Percentiles rank a stretch among this genome's conserved stretches.
phyloP scores from a whole-genome alignment of 2,113 vertebrate genomes.

The Rallus limicola region DNA sequence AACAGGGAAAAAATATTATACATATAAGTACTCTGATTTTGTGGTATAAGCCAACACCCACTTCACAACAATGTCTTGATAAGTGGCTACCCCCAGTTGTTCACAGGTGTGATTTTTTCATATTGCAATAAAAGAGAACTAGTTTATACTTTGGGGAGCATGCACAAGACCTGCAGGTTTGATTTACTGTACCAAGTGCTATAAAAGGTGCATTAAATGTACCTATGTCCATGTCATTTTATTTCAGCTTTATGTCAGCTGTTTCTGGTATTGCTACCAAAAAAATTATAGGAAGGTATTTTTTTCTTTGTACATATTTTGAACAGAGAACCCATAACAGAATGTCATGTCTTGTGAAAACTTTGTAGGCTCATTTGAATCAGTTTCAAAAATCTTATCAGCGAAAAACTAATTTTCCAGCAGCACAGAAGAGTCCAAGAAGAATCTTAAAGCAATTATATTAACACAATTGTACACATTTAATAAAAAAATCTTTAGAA shows the following conservation, averaged over 20 bases:
- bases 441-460: background rate
- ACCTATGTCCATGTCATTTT: background rate
- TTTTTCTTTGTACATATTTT: background rate
- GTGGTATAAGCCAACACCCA: background rate
- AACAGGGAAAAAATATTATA: background rate
- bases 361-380: background rate
- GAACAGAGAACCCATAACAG: background rate
- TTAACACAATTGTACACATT: background rate
- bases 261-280: background rate
- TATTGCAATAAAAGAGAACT: background rate
- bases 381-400: background rate
- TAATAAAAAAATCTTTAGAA: background rate
- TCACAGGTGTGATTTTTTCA: background rate
- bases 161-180: background rate
- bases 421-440: background rate
- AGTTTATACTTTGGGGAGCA: background rate
- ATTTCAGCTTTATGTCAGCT: background rate
- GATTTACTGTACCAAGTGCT: background rate
- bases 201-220: background rate
- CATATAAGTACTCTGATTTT: background rate
- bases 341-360: background rate
- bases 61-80: background rate
- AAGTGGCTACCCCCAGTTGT: background rate
- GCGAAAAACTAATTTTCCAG: background rate
- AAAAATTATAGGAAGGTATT: background rate